Base-by-base conservation (phyloP, 1,140 invertebrate genomes). In the Grapholita molesta region DNA sequence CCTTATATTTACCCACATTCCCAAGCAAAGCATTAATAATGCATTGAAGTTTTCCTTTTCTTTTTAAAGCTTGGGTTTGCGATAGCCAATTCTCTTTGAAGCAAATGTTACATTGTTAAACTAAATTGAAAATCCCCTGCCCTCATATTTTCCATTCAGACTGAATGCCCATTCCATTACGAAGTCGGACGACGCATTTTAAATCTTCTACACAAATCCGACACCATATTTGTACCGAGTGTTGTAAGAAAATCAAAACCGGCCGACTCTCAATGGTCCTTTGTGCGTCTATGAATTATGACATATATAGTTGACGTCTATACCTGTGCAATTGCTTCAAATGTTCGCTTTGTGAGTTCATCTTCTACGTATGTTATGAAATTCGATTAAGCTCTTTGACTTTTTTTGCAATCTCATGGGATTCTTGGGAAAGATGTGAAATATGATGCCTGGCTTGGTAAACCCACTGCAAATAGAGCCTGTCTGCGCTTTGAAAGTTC, bases 311-410 rank as follows among this genome's bases (percentile, higher is more conserved):
- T n/a, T n/a, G n/a, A n/a, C 66, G 66, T 71, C 74, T 70, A 70
- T 73, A 67, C 71, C 70, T 67, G 68, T 67, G 61, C 64, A 73
- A 74, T 74, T 78, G 72, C 64, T 70, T 75, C 35, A 38, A 38
- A 38, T 15, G 35, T 38, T 38, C 35, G 35, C n/a, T 38, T 38
- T 15, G 67, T 55, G 15, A 52, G 42, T 66, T 23, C 52, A 30
- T 38, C 57, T 55, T 53, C 48, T 18, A 42, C 33, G 35, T 38
- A 3, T 35, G 33, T 12, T 38, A 38, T n/a, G 7, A 38, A 11
- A 38, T n/a, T 38, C 35, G n/a, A 38, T 38, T 38, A 38, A 3
- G 35, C 9, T 38, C n/a, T 38, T 38, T 15, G n/a, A 38, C n/a
- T 15, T 1, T 38, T 38, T 38, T 38, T 38, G n/a, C 35, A 38